Evolutionary conservation across 2,113 vertebrate genomes (phyloP).

Genomic region (Microcebus griseorufus): DNA sequence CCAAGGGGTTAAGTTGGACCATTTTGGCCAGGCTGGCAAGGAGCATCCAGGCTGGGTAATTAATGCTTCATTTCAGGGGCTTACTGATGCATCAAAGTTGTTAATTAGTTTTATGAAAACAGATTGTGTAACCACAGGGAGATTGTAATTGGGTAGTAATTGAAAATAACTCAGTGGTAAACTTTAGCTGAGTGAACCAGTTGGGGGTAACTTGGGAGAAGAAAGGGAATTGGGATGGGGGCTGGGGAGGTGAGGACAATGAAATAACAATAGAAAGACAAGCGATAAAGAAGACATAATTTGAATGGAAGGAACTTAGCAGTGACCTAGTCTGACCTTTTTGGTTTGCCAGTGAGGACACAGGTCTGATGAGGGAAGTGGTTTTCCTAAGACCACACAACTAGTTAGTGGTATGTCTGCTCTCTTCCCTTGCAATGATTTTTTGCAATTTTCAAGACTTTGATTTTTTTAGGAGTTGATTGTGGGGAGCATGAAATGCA

Average conservation of each 20-base stretch:
- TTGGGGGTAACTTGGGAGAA: slow-evolving; percentile 5
- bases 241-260: not conserved
- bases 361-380: not conserved
- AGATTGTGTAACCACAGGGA: too few species aligned
- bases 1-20: too few species aligned
- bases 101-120: too few species aligned
- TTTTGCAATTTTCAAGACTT: not conserved
- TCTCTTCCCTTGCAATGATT: not conserved
- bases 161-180: too few species aligned
- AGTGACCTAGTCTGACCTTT: not conserved
- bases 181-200: too few species aligned
- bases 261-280: not conserved
- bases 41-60: too few species aligned
- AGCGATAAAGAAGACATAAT: not conserved
- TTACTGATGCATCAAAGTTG: too few species aligned
- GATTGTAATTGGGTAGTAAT: too few species aligned
- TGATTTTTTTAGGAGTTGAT: not conserved
- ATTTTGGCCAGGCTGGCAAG: too few species aligned
- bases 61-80: too few species aligned
- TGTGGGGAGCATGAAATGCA: not conserved
- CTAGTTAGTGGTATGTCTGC: not conserved
- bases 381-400: not conserved
- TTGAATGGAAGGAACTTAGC: not conserved
- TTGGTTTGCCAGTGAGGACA: not conserved
- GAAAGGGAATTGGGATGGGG: not conserved